Evolutionary conservation across 1,140 invertebrate genomes (phyloP).

Genomic region (Sycophila sp.): DNA sequence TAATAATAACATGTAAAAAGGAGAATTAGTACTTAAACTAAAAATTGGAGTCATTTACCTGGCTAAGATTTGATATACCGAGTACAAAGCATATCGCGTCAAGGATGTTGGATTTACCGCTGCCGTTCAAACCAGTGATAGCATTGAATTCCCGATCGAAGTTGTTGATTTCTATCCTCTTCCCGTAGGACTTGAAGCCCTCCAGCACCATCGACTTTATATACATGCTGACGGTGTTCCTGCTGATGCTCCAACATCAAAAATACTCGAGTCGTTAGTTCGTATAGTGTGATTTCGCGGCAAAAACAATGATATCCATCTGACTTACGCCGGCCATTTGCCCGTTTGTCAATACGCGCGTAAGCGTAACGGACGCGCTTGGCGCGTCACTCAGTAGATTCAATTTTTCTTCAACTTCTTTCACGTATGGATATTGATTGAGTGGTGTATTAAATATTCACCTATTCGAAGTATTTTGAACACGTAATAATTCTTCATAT

Average conservation of each 20-base stretch:
- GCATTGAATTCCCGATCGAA: constrained; percentile 98
- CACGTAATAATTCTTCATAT: no score
- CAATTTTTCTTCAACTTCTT: no score
- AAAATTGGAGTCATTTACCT: constrained; percentile 75
- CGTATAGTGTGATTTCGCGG: not conserved
- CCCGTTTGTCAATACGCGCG: no score
- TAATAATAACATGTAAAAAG: constrained; percentile 34
- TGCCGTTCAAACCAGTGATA: constrained; percentile 98
- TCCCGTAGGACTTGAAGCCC: constrained; percentile 98
- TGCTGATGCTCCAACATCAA: not conserved
- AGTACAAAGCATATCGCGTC: constrained; percentile 98
- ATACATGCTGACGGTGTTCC: constrained; percentile 75
- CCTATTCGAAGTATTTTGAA: no score
- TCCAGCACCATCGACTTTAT: constrained; percentile 95
- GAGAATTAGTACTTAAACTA: not conserved
- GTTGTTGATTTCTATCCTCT: constrained; percentile 89
- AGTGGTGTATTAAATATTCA: no score
- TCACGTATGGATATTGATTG: no score
- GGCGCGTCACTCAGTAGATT: no score
- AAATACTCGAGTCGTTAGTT: not conserved
- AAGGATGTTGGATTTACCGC: constrained; percentile 99
- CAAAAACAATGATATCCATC: not conserved
- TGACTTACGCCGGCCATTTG: no score
- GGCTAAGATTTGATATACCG: constrained; percentile 92
- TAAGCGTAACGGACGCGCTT: no score